phyloP scores from a whole-genome alignment of 2,797 vertebrate species.

The Dendrocincla tyrannina region DNA sequence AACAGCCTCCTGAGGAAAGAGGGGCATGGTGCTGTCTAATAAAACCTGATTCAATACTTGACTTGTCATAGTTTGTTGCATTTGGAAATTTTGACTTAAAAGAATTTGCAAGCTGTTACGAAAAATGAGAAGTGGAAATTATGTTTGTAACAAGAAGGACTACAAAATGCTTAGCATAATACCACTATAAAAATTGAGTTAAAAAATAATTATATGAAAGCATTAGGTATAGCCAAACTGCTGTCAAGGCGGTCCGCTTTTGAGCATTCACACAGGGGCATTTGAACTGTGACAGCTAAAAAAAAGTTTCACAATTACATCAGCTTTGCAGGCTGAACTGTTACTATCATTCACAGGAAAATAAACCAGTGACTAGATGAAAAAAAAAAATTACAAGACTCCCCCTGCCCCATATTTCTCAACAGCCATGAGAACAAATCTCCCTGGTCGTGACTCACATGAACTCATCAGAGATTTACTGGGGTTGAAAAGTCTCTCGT shows the following conservation, averaged over 20 bases:
- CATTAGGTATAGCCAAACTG: neutral
- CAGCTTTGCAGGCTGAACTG: slow-evolving; percentile 30
- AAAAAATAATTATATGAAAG: neutral
- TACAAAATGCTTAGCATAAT: neutral
- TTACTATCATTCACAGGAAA: slow-evolving; percentile 53
- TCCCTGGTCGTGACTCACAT: accelerated
- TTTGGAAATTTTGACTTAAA: neutral
- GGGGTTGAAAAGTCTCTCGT: accelerated
- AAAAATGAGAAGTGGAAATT: neutral
- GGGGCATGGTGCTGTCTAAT: accelerated
- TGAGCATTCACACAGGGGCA: neutral
- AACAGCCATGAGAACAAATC: neutral
- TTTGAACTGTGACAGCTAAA: neutral
- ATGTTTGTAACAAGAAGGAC: neutral
- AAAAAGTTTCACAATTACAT: slow-evolving; percentile 36
- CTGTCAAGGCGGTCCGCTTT: neutral
- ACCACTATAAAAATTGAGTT: neutral
- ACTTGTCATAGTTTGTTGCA: neutral
- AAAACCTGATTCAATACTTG: neutral
- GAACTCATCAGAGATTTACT: neutral
- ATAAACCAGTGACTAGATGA: slow-evolving; percentile 12
- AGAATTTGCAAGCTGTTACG: neutral
- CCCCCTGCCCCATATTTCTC: neutral
- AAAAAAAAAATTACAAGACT: neutral
- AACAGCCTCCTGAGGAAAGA: neutral